Evolutionary conservation across 2,797 vertebrate species (phyloP).

Genomic region (Pipistrellus pygmaeus): DNA sequence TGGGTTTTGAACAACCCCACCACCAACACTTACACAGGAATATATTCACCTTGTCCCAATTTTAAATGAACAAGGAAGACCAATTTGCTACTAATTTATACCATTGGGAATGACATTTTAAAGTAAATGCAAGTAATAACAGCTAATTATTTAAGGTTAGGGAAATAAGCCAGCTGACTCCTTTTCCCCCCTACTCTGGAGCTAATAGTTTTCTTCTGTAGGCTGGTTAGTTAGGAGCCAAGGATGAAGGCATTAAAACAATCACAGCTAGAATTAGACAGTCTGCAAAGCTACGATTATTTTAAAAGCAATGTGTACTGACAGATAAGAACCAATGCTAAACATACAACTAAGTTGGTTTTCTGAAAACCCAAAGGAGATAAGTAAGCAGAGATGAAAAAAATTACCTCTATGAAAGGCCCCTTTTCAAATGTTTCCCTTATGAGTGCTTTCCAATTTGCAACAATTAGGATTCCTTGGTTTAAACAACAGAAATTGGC

Average conservation of each 20-base stretch:
- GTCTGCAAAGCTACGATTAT: not conserved
- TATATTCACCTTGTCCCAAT: constrained; percentile 53
- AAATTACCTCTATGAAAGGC: not conserved
- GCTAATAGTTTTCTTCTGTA: constrained; percentile 76
- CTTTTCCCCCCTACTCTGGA: constrained; percentile 71
- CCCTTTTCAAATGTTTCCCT: not conserved
- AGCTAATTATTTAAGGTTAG: constrained; percentile 77
- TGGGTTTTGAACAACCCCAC: constrained; percentile 17
- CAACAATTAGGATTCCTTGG: not conserved
- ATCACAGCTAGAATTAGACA: not conserved
- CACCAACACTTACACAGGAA: not conserved
- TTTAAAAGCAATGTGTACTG: constrained; percentile 55
- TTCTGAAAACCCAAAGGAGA: not conserved
- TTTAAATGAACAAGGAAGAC: constrained; percentile 83
- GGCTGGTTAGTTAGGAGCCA: not conserved
- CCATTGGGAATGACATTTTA: constrained; percentile 81
- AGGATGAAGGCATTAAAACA: not conserved
- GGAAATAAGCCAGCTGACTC: constrained; percentile 57
- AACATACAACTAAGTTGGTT: not conserved
- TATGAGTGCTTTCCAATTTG: not conserved
- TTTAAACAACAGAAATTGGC: constrained; percentile 34
- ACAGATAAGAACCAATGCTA: constrained; percentile 12
- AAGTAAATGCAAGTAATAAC: constrained; percentile 79
- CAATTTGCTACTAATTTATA: constrained; percentile 84
- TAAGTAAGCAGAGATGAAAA: not conserved